Base-by-base conservation (phyloP, 1,140 invertebrate species). In the Drosophila persimilis region DNA sequence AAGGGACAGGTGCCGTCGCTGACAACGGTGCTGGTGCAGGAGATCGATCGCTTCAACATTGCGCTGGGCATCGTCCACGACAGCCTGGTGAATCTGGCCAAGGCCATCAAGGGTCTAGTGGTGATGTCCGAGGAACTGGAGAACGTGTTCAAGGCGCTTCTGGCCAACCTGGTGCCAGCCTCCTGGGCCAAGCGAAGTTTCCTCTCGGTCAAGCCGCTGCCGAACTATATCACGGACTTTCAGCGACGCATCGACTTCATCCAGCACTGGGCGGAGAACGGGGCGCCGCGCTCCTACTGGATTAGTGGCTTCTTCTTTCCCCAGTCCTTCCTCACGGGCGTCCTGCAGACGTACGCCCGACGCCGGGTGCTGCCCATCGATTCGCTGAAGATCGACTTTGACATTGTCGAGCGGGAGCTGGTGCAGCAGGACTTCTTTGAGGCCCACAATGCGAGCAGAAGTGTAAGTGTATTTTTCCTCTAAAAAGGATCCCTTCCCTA, bases 251-350 rank as follows among this genome's bases (percentile, higher is more conserved):
- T 97, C 31, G 94, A 97, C 81, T 97, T 97, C 88, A 95, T 98
- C 53, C 92, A 93, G 61, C 66, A 80, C 17, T 98, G 97, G 97
- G 92, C 96, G 11, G 91, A 92, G 43, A 93, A 93, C 8, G 94
- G 94, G 5, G 92, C 92, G n/a, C 96, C 96, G 9, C 93, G 93
- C 39, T 97, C 96, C 5, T 98, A 95, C 86, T 98, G 97, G 97
- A 91, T 98, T 31, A 96, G 97, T 43, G 97, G 97, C 15, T 95
- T 98, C 80, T 98, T 96, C 91, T 98, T 97, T 90, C 97, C 97
- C 0, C 97, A 98, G 93, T 97, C 97, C 43, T 96, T 98, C 85
- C 93, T 98, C 58, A 98, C 97, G 6, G 97, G 96, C 4, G 94
- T 95, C 13, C 92, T 97, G 51, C 97, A 98, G 92, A 97, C 97